A percentile compares a stretch with the other conserved stretches of the same genome.
Evolutionary conservation across 2,797 vertebrate species (phyloP).

Genomic region (Trematomus bernacchii): DNA sequence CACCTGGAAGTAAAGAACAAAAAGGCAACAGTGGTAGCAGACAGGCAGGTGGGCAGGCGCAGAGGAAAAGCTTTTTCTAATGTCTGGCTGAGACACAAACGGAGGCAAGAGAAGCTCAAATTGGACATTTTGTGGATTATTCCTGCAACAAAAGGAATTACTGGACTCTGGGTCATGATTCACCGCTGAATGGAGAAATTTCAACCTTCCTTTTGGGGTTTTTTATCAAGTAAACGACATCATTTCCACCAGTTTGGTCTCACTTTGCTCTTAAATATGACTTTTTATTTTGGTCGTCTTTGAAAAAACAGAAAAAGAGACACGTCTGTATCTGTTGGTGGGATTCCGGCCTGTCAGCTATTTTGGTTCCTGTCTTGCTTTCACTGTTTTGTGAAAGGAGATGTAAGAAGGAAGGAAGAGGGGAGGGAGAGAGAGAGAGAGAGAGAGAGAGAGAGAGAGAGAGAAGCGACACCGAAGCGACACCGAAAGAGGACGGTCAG

Average conservation of each 20-base stretch:
- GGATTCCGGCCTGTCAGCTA: slow-evolving; percentile 77
- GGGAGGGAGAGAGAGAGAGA: slow-evolving; percentile 81
- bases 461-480: slow-evolving; percentile 46
- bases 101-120: slow-evolving; percentile 1
- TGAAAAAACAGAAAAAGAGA: neutral
- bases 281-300: slow-evolving; percentile 20
- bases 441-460: slow-evolving; percentile 46
- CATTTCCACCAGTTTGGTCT: slow-evolving; percentile 3
- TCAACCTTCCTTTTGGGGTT: neutral
- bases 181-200: slow-evolving; percentile 5
- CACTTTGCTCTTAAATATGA: slow-evolving; percentile 2
- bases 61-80: slow-evolving; percentile 28
- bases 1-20: slow-evolving; percentile 65
- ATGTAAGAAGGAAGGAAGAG: slow-evolving; percentile 86
- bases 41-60: slow-evolving; percentile 52
- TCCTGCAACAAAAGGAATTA: slow-evolving; percentile 9
- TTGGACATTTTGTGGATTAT: neutral
- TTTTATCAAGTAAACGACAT: too few species aligned
- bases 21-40: slow-evolving; percentile 22
- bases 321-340: slow-evolving; percentile 46
- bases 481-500: slow-evolving; percentile 51
- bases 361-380: slow-evolving; percentile 81
- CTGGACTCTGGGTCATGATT: slow-evolving; percentile 30
- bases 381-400: slow-evolving; percentile 91
- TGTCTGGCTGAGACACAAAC: slow-evolving; percentile 1